Percentiles rank a stretch among this genome's conserved stretches.
These are phyloP conservation scores for Nyctibius bracteatus DNA, from an alignment of 2,113 vertebrate species.

Conservation along the genomic window DNA sequence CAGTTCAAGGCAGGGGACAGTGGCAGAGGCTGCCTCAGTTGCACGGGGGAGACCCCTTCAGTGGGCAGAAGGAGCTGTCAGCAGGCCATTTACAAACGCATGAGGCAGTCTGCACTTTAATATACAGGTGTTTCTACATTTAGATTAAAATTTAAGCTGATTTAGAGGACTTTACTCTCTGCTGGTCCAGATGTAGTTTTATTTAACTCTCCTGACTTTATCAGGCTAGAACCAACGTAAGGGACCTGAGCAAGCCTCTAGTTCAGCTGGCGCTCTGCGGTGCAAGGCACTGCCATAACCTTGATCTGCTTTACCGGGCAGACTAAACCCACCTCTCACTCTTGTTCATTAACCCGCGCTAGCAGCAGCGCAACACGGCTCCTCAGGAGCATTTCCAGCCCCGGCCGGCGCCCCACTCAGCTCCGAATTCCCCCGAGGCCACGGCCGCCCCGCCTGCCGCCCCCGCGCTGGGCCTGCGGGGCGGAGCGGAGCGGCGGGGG, in stretches of 20 bases:
- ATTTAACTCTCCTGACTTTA: not conserved
- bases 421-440: no score
- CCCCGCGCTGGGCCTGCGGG: not conserved
- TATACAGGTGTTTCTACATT: rapidly evolving
- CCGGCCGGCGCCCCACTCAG: not conserved
- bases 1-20: rapidly evolving
- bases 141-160: not conserved
- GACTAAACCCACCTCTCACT: rapidly evolving
- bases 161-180: not conserved
- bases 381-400: rapidly evolving
- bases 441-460: not conserved
- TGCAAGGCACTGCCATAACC: not conserved
- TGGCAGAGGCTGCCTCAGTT: rapidly evolving
- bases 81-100: rapidly evolving
- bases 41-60: no score
- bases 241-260: rapidly evolving
- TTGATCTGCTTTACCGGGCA: not conserved
- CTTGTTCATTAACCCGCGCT: rapidly evolving
- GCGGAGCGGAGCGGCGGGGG: not conserved
- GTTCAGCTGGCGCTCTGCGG: not conserved
- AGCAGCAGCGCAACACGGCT: not conserved
- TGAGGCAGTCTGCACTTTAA: rapidly evolving
- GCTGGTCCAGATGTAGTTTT: rapidly evolving
- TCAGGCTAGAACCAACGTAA: rapidly evolving
- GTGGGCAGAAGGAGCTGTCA: rapidly evolving